Conservation (phyloP, 2,113 vertebrate genomes). For the Oceanodroma tethys region DNA sequence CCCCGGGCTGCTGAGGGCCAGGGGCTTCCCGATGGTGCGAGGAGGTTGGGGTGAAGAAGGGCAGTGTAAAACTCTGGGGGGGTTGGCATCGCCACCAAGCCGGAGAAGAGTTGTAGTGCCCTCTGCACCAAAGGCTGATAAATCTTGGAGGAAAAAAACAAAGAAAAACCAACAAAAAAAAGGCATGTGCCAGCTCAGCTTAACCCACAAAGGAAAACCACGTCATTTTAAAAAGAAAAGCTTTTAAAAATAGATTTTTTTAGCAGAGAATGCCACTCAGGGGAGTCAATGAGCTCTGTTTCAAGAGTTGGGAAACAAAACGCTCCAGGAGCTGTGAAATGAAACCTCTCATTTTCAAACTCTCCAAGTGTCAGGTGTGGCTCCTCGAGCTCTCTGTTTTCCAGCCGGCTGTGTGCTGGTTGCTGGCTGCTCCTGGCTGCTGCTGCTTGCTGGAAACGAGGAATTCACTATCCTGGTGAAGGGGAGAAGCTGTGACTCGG, state of each 20-base stretch:
- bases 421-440: background rate
- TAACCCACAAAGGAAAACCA: constrained; percentile 20
- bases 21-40: fast-evolving
- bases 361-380: background rate
- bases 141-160: background rate
- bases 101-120: background rate
- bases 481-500: background rate
- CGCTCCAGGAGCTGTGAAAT: background rate
- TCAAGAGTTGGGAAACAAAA: constrained; percentile 15
- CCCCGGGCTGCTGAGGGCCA: background rate
- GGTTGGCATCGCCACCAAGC: fast-evolving
- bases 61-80: background rate
- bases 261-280: background rate
- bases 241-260: constrained; percentile 17
- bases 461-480: background rate
- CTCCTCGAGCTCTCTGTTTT: background rate
- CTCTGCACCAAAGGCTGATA: background rate
- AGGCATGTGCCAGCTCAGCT: background rate
- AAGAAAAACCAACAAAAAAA: background rate
- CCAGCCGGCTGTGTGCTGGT: background rate
- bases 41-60: background rate
- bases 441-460: background rate
- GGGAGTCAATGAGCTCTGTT: constrained; percentile 13
- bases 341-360: background rate
- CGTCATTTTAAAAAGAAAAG: constrained; percentile 4